phyloP scores from a whole-genome alignment of 2,797 vertebrate genomes.

The Glyptemys insculpta region DNA sequence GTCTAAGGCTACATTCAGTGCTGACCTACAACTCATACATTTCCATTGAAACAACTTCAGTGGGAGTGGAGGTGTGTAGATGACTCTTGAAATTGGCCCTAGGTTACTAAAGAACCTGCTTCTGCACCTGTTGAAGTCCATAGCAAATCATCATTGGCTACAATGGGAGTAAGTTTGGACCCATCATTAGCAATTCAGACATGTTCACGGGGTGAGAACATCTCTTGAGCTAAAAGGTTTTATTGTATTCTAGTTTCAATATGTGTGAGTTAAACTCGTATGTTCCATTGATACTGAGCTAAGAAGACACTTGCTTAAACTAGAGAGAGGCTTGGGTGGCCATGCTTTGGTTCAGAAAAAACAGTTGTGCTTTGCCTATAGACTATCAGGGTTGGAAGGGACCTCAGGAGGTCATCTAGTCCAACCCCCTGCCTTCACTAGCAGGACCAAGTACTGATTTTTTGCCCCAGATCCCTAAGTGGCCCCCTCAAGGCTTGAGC shows the following conservation, averaged over 20 bases:
- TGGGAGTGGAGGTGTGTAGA: background rate
- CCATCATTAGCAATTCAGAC: background rate
- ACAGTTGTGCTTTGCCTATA: background rate
- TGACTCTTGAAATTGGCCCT: background rate
- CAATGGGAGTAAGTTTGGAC: background rate
- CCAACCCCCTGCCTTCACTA: no score
- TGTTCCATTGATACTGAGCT: rapidly evolving
- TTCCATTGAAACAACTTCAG: conserved; percentile 10
- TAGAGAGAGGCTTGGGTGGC: background rate
- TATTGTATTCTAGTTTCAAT: background rate
- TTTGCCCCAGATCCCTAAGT: no score
- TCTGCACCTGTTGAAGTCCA: background rate
- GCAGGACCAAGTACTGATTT: no score
- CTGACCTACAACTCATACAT: background rate
- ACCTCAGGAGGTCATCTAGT: no score
- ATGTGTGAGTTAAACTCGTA: background rate
- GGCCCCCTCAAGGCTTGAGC: no score
- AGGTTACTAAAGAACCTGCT: background rate
- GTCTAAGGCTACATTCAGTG: background rate
- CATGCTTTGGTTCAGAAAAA: background rate
- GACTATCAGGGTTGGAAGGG: no score
- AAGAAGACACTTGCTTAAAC: background rate
- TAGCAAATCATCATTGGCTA: background rate
- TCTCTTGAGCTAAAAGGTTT: background rate
- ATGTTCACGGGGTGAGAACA: background rate